Conservation (phyloP, 2,888 invertebrate genomes). For the Spicauda simplicius region DNA sequence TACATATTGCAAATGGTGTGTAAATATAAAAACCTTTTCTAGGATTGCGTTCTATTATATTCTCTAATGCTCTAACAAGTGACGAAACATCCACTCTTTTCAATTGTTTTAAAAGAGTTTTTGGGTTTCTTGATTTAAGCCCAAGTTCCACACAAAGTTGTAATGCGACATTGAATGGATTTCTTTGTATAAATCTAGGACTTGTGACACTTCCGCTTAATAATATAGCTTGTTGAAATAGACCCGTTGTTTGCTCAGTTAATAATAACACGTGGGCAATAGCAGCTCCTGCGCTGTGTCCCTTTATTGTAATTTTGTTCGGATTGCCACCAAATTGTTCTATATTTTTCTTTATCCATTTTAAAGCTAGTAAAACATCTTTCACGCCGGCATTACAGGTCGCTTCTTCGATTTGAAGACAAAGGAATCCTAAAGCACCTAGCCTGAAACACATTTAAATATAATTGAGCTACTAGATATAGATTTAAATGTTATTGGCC, state of each 20-base stretch:
- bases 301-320: constrained; percentile 8
- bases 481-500: too few species aligned
- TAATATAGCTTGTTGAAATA: constrained; percentile 8
- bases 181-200: not conserved
- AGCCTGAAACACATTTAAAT: not conserved
- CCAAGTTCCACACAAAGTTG: constrained; percentile 9
- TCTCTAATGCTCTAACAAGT: not conserved
- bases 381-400: constrained; percentile 15
- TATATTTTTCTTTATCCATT: constrained; percentile 7
- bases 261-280: not conserved
- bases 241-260: not conserved
- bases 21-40: not conserved
- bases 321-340: constrained; percentile 17
- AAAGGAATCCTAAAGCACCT: constrained; percentile 14
- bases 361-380: constrained; percentile 4
- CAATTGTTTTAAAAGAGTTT: not conserved
- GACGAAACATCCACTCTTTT: not conserved
- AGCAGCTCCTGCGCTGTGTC: constrained; percentile 5
- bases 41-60: not conserved
- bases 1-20: not conserved
- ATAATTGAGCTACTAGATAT: too few species aligned
- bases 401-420: not conserved
- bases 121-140: not conserved
- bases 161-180: not conserved
- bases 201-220: constrained; percentile 4